Conservation (phyloP, 1,140 invertebrate species). For the Zaprionus davidi region DNA sequence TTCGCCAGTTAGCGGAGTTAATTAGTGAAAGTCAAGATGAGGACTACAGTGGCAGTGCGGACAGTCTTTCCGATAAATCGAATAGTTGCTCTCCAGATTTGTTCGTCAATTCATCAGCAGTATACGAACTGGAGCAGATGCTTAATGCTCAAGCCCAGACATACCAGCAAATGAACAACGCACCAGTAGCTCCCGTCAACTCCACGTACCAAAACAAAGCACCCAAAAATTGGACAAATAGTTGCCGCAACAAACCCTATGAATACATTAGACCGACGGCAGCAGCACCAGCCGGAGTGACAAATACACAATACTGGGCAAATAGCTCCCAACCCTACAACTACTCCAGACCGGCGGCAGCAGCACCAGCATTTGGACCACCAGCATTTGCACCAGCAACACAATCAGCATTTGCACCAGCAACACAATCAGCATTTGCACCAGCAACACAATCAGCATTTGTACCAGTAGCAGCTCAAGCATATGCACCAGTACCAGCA, state of each 20-base stretch:
- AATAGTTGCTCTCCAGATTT: constrained; percentile 52
- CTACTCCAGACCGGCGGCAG: background rate
- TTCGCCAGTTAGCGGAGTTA: constrained; percentile 60
- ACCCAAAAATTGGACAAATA: constrained; percentile 53
- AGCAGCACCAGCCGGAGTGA: background rate
- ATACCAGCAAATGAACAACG: constrained; percentile 21
- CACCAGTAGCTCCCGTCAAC: background rate
- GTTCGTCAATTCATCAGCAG: constrained; percentile 53
- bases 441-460: background rate
- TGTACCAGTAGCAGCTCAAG: background rate
- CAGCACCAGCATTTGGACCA: background rate
- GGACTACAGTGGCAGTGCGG: constrained; percentile 53
- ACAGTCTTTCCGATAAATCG: constrained; percentile 63
- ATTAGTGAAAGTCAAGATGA: constrained; percentile 49
- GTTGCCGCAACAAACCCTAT: constrained; percentile 58
- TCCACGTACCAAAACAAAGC: constrained; percentile 49
- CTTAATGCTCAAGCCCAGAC: constrained; percentile 44
- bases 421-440: background rate
- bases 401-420: too few species aligned
- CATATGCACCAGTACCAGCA: background rate
- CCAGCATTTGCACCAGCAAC: background rate
- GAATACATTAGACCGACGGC: constrained; percentile 10
- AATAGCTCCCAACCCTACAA: background rate
- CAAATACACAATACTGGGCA: too few species aligned
- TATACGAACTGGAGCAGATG: constrained; percentile 66